Conservation (phyloP, 2,113 vertebrate genomes). For the Epinephelus lanceolatus region DNA sequence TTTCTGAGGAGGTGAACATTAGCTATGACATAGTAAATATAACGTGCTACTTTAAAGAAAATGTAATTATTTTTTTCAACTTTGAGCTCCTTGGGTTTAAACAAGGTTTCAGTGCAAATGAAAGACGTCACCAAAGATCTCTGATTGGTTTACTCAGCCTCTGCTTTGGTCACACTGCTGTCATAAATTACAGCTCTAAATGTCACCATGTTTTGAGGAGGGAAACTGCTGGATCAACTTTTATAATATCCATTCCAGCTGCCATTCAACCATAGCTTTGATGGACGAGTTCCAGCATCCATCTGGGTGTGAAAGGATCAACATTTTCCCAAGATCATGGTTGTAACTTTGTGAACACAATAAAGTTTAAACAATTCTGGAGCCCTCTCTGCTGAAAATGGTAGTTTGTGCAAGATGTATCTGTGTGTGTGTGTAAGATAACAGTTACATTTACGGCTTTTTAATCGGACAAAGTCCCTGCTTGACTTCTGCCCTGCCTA, state of each 20-base stretch:
- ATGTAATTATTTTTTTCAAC: not conserved
- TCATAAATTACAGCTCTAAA: not conserved
- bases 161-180: not conserved
- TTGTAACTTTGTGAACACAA: not conserved
- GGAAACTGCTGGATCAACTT: not conserved
- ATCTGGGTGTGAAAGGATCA: not conserved
- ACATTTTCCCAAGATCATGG: not conserved
- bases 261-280: not conserved
- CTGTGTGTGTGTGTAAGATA: not conserved
- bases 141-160: not conserved
- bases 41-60: not conserved
- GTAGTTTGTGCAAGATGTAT: not conserved
- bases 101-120: not conserved
- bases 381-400: not conserved
- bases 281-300: not conserved
- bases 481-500: constrained; percentile 31
- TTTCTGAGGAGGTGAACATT: too few species aligned
- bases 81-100: not conserved
- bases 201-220: not conserved
- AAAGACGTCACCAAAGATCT: not conserved
- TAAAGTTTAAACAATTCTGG: not conserved
- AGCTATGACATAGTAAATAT: too few species aligned
- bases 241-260: not conserved
- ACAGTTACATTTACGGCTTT: constrained; percentile 3
- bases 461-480: constrained; percentile 13